These are phyloP conservation scores for Cephalotes varians DNA, from an alignment of 2,888 invertebrate species.

Conservation along the genomic window DNA sequence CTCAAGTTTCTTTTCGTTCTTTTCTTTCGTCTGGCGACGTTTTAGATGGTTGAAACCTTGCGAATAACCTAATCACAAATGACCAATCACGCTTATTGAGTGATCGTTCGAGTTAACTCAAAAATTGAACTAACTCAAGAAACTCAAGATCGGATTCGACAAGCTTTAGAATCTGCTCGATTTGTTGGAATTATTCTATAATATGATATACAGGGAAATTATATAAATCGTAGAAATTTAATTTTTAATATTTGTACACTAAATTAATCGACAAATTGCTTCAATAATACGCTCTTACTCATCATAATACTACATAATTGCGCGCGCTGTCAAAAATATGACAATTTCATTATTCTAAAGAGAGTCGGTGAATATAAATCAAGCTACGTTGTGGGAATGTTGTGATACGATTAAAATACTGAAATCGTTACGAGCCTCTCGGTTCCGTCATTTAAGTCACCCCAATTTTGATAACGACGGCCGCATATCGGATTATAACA, in stretches of 20 bases:
- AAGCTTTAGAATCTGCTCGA: not conserved
- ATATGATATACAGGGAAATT: not conserved
- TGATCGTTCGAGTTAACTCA: no score
- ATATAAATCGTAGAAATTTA: not conserved
- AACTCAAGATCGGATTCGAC: not conserved
- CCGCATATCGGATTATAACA: conserved; percentile 54
- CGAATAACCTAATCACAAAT: not conserved
- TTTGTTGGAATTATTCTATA: not conserved
- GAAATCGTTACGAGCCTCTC: conserved; percentile 48
- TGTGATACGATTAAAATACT: conserved; percentile 39
- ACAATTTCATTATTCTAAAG: conserved; percentile 31
- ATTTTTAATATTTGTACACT: conserved; percentile 8
- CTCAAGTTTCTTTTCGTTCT: not conserved
- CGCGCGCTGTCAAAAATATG: conserved; percentile 11
- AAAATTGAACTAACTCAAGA: not conserved
- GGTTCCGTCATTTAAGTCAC: conserved; percentile 51
- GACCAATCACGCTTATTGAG: not conserved
- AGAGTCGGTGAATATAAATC: conserved; percentile 35
- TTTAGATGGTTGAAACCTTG: not conserved
- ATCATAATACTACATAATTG: conserved; percentile 12
- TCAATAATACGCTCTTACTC: conserved; percentile 10
- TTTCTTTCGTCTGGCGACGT: not conserved
- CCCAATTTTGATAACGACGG: conserved; percentile 55
- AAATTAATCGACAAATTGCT: conserved; percentile 20
- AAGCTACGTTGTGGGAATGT: conserved; percentile 15